Base-by-base conservation (phyloP, 2,113 vertebrate genomes). In the Astur gentilis region DNA sequence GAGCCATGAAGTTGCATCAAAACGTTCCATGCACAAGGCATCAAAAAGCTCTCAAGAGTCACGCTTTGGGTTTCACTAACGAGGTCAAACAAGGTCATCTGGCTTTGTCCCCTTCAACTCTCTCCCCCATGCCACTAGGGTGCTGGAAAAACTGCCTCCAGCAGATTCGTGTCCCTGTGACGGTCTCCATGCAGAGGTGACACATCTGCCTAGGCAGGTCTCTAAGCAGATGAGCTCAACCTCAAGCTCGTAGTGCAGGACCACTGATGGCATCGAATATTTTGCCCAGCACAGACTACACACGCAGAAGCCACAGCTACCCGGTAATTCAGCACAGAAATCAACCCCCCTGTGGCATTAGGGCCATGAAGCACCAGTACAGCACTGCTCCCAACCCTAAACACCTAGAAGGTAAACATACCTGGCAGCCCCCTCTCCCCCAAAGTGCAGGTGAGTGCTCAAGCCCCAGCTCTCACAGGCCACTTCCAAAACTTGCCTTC, bases 11-110 rank as follows among this genome's bases (percentile, higher is more conserved):
- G 17, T 10, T 47, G 12, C 47, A 73, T 23, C 71, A 36, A 73
- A 86, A 13, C 1, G 0, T 22, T 52, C 49, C 4, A 32, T 0
- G 4, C 21, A 42, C 18, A 16, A 22, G 55, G 50, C 52, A 65
- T 57, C 65, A 49, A 49, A 87, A 91, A 86, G 31, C 52, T 92
- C 52, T 83, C 47, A 36, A 72, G 17, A 83, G 66, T 10, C 58
- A 32, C 1, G 0, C 40, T 75, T 45, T 23, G 27, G 67, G 70
- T 55, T 60, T 61, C 1, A 3, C 40, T 21, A 57, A 47, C 2
- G 38, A 78, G 19, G 21, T 83, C 61, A 26, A 67, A 91, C 17
- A 3, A 70, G 57, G 83, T 55, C 66, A 72, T 29, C 45, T 23
- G 52, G 16, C 42, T 91, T 40, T 38, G 65, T 40, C 20, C 71